Evolutionary conservation across 2,888 invertebrate species (phyloP).

Genomic region (Chloroclystis v-ata): DNA sequence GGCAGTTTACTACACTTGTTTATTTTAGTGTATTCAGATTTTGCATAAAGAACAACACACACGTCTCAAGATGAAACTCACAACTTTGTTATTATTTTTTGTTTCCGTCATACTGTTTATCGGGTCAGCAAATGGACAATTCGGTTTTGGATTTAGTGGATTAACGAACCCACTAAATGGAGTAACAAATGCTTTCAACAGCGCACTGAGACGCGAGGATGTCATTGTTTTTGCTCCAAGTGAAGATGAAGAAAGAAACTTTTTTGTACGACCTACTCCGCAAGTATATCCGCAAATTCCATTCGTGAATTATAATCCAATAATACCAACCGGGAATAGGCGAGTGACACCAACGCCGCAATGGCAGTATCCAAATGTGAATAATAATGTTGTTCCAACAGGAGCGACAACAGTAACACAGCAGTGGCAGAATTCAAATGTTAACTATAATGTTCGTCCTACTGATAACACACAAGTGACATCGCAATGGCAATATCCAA

Average conservation of each 20-base stretch:
- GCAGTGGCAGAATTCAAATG: too few relatives aligned
- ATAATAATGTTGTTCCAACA: too few relatives aligned
- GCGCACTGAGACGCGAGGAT: conserved; percentile 7
- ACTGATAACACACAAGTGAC: too few relatives aligned
- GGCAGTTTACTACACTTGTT: background rate
- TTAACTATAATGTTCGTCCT: too few relatives aligned
- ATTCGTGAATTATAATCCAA: too few relatives aligned
- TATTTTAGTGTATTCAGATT: conserved; percentile 18
- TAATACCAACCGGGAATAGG: too few relatives aligned
- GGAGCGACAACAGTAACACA: too few relatives aligned
- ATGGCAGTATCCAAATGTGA: too few relatives aligned
- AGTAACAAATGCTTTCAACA: conserved; percentile 36
- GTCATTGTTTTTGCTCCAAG: conserved; percentile 27
- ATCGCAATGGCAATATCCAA: too few relatives aligned
- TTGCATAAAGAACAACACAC: conserved; percentile 28
- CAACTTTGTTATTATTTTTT: conserved; percentile 32
- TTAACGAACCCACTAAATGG: conserved; percentile 36
- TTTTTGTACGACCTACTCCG: background rate
- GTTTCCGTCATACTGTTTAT: conserved; percentile 35
- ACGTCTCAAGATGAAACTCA: conserved; percentile 42
- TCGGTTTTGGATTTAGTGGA: conserved; percentile 36
- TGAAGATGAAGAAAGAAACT: conserved; percentile 9
- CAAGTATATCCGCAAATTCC: too few relatives aligned
- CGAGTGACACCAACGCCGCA: too few relatives aligned
- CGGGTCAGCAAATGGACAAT: conserved; percentile 35